These are phyloP conservation scores for Metaphire vulgaris DNA, from an alignment of 1,140 invertebrate genomes.

Conservation along the genomic window DNA sequence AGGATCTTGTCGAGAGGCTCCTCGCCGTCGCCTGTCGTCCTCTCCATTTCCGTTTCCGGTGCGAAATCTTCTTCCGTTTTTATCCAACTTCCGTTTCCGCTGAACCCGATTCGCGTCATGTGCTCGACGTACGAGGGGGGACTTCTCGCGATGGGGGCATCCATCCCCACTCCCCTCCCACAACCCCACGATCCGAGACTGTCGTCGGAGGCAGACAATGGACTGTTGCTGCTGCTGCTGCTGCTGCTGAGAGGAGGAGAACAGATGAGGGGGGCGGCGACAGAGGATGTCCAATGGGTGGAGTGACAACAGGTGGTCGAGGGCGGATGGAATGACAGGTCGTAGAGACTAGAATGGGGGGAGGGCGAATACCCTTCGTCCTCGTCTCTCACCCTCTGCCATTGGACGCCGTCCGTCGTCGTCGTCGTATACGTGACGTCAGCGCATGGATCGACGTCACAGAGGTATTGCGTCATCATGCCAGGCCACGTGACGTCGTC, in stretches of 20 bases:
- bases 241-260: neutral
- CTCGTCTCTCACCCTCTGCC: neutral
- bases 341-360: neutral
- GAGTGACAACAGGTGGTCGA: neutral
- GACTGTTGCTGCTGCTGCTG: neutral
- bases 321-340: neutral
- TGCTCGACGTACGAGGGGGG: neutral
- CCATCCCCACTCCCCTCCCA: neutral
- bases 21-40: no score
- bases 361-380: neutral
- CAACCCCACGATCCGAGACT: neutral
- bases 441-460: neutral
- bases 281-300: no score
- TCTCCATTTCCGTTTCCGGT: neutral
- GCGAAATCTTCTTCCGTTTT: no score
- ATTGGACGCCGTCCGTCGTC: no score
- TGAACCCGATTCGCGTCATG: neutral
- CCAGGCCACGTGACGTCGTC: neutral
- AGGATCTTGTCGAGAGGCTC: no score
- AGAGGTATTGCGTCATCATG: neutral
- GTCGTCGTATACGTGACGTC: no score
- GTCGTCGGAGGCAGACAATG: neutral
- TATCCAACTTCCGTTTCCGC: neutral
- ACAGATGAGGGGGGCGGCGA: no score
- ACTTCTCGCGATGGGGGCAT: neutral